A percentile compares a stretch with the other conserved stretches of the same genome.
Evolutionary conservation across 2,113 vertebrate genomes (phyloP).

Genomic region (Protobothrops mucrosquamatus): DNA sequence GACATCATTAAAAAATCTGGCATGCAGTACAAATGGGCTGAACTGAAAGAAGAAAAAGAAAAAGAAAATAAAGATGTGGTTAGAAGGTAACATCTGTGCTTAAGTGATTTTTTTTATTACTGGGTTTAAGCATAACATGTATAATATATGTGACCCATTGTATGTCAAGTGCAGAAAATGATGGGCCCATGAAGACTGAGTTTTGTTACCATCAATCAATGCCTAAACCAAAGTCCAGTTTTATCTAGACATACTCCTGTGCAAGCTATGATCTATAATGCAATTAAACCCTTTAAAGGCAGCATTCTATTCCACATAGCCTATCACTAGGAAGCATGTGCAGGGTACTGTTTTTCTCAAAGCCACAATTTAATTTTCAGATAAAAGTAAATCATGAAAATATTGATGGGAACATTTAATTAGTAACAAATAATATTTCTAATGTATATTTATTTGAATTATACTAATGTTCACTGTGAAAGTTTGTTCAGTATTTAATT

Average conservation of each 20-base stretch:
- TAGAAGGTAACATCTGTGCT: slow-evolving; percentile 70
- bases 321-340: not conserved
- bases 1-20: slow-evolving; percentile 82
- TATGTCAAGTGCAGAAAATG: not conserved
- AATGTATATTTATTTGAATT: not conserved
- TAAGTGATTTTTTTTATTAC: not conserved
- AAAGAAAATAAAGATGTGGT: slow-evolving; percentile 80
- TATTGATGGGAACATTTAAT: not conserved
- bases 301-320: not conserved
- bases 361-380: not conserved
- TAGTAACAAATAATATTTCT: not conserved
- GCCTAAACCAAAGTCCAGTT: not conserved
- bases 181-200: not conserved
- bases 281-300: not conserved
- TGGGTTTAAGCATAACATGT: not conserved
- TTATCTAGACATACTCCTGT: not conserved
- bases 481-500: not conserved
- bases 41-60: slow-evolving; percentile 71
- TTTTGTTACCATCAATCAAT: not conserved
- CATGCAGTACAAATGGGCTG: slow-evolving; percentile 86
- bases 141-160: not conserved
- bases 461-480: not conserved
- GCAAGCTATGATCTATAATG: not conserved
- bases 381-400: not conserved
- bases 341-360: not conserved